Evolutionary conservation across 2,113 vertebrate genomes (phyloP).

Genomic region (Hydropotes inermis): DNA sequence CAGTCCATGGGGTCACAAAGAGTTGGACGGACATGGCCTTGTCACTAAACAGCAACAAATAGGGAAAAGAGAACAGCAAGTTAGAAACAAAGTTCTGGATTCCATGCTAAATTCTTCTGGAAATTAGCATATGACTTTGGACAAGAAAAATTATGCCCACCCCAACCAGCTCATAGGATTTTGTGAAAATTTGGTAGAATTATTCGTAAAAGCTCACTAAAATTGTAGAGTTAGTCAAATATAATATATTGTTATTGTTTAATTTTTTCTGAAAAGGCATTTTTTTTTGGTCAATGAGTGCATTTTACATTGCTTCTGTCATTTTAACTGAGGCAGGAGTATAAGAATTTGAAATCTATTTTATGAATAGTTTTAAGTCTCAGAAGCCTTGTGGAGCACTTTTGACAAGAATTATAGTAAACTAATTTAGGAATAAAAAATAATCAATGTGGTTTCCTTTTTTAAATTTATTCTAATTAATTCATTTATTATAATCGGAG

Average conservation of each 20-base stretch:
- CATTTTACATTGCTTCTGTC: conserved; percentile 23
- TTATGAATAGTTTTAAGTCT: conserved; percentile 43
- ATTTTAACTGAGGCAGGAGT: conserved; percentile 8
- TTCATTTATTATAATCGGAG: background rate
- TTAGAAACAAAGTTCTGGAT: background rate
- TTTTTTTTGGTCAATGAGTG: background rate
- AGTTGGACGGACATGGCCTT: fast-evolving
- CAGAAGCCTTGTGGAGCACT: background rate
- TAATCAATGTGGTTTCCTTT: background rate
- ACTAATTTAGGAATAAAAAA: background rate
- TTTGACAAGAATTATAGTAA: background rate
- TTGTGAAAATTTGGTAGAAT: background rate
- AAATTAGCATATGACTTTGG: background rate
- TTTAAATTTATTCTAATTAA: background rate
- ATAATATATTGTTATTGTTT: background rate
- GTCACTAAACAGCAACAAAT: background rate
- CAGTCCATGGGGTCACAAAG: background rate
- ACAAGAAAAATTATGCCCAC: background rate
- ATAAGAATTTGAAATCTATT: conserved; percentile 39
- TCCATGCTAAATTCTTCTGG: background rate
- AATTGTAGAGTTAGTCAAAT: background rate
- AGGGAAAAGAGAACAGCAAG: background rate
- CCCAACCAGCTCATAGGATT: background rate
- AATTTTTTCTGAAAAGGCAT: background rate
- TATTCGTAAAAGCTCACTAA: background rate